Evolutionary conservation across 92 coral and sea anemone genomes (phyloP), one percentile per base, ranked within the genome.

Genomic region (Galaxea fascicularis): DNA sequence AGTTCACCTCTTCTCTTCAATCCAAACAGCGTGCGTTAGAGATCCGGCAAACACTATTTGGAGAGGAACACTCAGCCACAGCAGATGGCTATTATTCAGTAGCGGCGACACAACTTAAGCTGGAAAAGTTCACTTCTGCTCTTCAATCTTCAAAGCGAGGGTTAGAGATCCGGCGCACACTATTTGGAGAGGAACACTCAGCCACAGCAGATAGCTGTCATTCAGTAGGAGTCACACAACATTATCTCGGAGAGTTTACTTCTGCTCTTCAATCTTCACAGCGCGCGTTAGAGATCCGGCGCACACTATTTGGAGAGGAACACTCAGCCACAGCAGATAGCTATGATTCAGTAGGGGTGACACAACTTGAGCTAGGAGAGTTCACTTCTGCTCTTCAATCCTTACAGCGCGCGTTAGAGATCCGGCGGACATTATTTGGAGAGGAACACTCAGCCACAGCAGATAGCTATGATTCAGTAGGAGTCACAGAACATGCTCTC

Each of bases 381-480:
- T 60, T 53, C 8, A 35, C 0, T 10, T 39, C 46, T 1, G 65
- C 87, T 44, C 16, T 73, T 29, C 53, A 82, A 4, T 71, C 79
- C 3, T 14, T 0, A 10, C 62, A 71, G 29, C 44, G 86, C 15
- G 71, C 86, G 3, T 30, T 82, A 0, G 30, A 69, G 4, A 71
- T 58, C 25, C 41, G 77, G 14, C 76, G 20, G 11, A 39, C 27
- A 54, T 54, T 69, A 9, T 25, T 41, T 41, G 78, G 78, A n/a
- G 86, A 82, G 56, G 41, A 59, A 65, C 86, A 82, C 64, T 63
- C 52, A 82, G 44, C 56, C 65, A 46, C 69, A 18, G 80, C 79
- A 0, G 51, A 53, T 28, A 47, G 26, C 11, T 82, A 82, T 59
- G 4, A 53, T 26, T 4, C 39, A 17, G 58, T 82, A 27, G 86